Base-by-base conservation (phyloP, 2,888 invertebrate species). In the Athalia rosae region DNA sequence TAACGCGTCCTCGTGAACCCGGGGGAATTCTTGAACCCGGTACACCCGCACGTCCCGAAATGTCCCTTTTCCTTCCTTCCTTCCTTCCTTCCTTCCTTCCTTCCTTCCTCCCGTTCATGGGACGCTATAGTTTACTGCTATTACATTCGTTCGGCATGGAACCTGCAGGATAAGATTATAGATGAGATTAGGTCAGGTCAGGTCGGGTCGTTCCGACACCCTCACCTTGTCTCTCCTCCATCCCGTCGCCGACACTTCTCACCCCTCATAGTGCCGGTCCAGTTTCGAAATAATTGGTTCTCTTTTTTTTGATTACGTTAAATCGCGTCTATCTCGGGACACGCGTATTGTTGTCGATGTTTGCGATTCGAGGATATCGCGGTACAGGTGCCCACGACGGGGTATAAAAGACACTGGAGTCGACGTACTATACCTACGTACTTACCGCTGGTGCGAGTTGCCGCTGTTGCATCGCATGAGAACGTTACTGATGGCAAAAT, bases 71-170 rank as follows among this genome's bases (percentile, higher is more conserved):
- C 69, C 71, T 11, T 47, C 11, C 15, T 47, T 45, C 63, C 45
- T 59, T 43, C 64, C 9, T 71, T 28, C 45, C 64, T 77, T 76
- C 67, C 73, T 80, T 77, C 43, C 63, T 79, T 79, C 76, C 76
- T 78, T 74, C 61, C 77, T 56, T 28, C 56, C 28, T 56, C 28
- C 62, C 48, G 67, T 50, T 50, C 67, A 50, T 28, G 67, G 53
- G 53, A 67, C 28, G 67, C 53, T 67, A 28, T 28, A 28, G 28
- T 28, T 28, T 28, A 28, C 28, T 28, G 28, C 28, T 28, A 28
- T 28, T 53, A 53, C 53, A 53, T n/a, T 53, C 53, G 4, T n/a
- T 53, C 53, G 53, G 53, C 53, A 53, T 9, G 53, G 53, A 9
- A 11, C 53, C 53, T 9, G 53, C 53, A n/a, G n/a, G 53, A 53